Base-by-base conservation (phyloP, 2,888 invertebrate genomes). In the Drepana falcataria region DNA sequence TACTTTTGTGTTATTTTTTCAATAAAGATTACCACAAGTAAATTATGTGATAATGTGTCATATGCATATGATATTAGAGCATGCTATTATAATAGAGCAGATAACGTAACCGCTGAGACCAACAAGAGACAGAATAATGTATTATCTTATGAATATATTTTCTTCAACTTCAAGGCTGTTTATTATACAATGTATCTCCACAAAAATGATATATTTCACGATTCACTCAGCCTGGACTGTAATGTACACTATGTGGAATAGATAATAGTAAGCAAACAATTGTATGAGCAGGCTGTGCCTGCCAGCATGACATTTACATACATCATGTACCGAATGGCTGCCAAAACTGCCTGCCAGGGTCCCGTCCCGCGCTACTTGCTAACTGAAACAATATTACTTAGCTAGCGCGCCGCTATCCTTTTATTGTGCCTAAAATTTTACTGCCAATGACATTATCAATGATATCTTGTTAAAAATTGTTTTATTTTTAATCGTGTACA, bases 231-330 rank as follows among this genome's bases (percentile, higher is more conserved):
- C 3, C 49, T 33, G 33, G 37, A 49, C 47, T 21, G 9, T 33
- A 3, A 34, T 5, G 6, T 35, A 47, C 5, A 52, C 35, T n/a
- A 58, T 60, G 52, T 70, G 71, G 68, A 66, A 81, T 81, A 78
- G 73, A 77, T 81, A 69, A 82, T 63, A 21, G 37, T 78, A 75
- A 77, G 79, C 79, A 83, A 83, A 85, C 82, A 81, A 82, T 83
- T 71, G 77, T 79, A 77, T 76, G 74, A 73, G 71, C 75, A 74
- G 70, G 75, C 72, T 69, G 76, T 76, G 75, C 79, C 78, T 86
- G 89, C 89, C 90, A 88, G 89, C 85, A 85, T 72, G 87, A 88
- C 87, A 87, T 82, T 85, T 87, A 82, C 87, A 88, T 89, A 86
- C 83, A 87, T 89, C 89, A 87, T 85, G 78, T 67, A 74, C 68